Evolutionary conservation across 2,888 invertebrate species (phyloP), one percentile per base, ranked within the genome.

Genomic region (Escarpia spicata): DNA sequence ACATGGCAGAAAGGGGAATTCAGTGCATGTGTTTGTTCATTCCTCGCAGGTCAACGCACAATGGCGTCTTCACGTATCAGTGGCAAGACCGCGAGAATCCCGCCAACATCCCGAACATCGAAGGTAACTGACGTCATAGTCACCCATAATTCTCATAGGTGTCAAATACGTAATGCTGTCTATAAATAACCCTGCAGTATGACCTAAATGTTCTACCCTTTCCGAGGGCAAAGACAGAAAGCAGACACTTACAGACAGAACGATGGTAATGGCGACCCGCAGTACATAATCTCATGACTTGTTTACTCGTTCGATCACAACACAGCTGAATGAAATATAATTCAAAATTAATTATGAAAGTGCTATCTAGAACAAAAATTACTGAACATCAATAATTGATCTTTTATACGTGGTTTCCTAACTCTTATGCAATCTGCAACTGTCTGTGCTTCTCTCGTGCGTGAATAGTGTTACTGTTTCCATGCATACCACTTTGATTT

Each of bases 51-150:
- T 95, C 96, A 2, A 95, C 95, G 43, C 95, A 96, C 94, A 96
- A 96, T 95, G 96, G 95, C 60, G 93, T 96, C 44, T 96, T 94
- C 93, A 95, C 96, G 43, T 96, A 96, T 94, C 95, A 95, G 92
- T 95, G 95, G 93, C 96, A 96, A 93, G 96, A 96, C 93, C 93
- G 96, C 92, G 96, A 96, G 93, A 94, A 96, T 93, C 96, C 96
- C 3, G 94, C 94, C 90, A 96, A 96, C 93, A 95, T 96, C 91
- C 96, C 96, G 8, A 96, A 96, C 93, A 95, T 95, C 90, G 95
- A 96, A 94, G 96, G 96, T 96, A 92, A 94, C 95, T 94, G 37
- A 26, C 58, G 43, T 43, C 91, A 43, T 6, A 31, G 52, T 52
- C 75, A 75, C 75, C 26, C 2, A 75, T 52, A 52, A 52, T 12